phyloP scores from a whole-genome alignment of 2,113 vertebrate genomes.

The Scortum barcoo region DNA sequence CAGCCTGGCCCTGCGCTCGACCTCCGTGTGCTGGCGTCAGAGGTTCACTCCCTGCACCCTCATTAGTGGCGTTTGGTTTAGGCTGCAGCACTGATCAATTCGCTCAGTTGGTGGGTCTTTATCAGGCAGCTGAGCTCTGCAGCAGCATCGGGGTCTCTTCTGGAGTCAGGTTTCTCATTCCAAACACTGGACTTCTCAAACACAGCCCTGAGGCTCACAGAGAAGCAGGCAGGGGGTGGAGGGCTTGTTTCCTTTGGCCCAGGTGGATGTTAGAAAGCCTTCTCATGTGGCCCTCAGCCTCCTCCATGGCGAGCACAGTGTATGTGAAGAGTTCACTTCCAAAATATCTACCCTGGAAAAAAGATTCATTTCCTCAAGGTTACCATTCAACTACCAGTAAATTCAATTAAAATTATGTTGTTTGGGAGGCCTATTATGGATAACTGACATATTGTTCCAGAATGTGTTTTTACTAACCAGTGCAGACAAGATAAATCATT shows the following conservation, averaged over 20 bases:
- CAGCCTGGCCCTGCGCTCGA: constrained; percentile 19
- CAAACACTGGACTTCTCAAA: constrained; percentile 60
- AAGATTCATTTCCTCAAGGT: constrained; percentile 18
- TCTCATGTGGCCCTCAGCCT: constrained; percentile 49
- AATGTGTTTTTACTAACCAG: constrained; percentile 24
- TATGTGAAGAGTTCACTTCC: constrained; percentile 32
- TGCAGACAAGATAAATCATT: background rate
- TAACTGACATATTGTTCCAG: constrained; percentile 4
- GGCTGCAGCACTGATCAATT: constrained; percentile 24
- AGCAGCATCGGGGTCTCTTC: constrained; percentile 26
- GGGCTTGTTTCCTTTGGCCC: constrained; percentile 70
- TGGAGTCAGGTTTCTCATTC: constrained; percentile 66
- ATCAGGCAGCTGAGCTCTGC: constrained; percentile 49
- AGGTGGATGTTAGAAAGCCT: constrained; percentile 55
- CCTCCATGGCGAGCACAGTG: background rate
- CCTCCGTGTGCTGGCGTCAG: constrained; percentile 29
- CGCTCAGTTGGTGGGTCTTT: constrained; percentile 8
- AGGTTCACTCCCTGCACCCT: constrained; percentile 12
- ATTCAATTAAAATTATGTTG: constrained; percentile 13
- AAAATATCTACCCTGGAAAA: constrained; percentile 38
- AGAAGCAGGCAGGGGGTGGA: constrained; percentile 33
- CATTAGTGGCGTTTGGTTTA: background rate
- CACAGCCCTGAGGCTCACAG: constrained; percentile 44
- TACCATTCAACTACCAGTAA: background rate
- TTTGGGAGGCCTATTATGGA: background rate